A percentile compares a stretch with the other conserved stretches of the same genome.
Evolutionary conservation across 35 echinoderm and acorn worm species (phyloP).

Genomic region (Strongylocentrotus purpuratus): DNA sequence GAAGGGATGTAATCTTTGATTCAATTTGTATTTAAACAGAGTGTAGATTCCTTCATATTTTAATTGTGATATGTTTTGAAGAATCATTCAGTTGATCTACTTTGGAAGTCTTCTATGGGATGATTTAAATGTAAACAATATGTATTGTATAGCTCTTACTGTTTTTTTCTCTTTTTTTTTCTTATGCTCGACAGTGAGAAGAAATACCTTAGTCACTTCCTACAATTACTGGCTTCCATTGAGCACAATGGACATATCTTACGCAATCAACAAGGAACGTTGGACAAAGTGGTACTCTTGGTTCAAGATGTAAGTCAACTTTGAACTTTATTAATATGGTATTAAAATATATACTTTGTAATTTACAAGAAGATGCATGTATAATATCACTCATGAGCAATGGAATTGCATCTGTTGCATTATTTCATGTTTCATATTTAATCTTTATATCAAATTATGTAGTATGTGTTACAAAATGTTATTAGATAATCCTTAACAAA

Average conservation of each 20-base stretch:
- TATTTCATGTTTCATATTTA: neutral
- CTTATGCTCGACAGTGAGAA: slow-evolving; percentile 65
- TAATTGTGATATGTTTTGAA: neutral
- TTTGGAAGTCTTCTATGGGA: neutral
- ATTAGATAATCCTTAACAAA: too few species aligned
- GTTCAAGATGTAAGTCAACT: slow-evolving; percentile 85
- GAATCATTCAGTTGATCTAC: neutral
- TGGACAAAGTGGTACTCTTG: slow-evolving; percentile 83
- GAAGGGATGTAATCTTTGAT: too few species aligned
- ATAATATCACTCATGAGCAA: neutral
- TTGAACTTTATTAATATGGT: neutral
- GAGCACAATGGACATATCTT: slow-evolving; percentile 85
- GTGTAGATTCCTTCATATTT: neutral
- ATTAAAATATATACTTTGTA: neutral
- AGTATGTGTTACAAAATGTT: too few species aligned
- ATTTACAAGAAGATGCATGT: neutral
- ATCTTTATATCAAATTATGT: too few species aligned
- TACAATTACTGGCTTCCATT: slow-evolving; percentile 77
- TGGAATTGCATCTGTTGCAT: neutral
- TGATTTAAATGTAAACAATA: too few species aligned
- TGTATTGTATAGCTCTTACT: too few species aligned
- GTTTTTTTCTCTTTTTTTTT: neutral
- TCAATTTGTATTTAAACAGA: too few species aligned
- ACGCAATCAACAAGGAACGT: slow-evolving; percentile 87
- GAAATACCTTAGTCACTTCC: slow-evolving; percentile 79